These are phyloP conservation scores for Macrosteles quadrilineatus DNA, from an alignment of 1,140 invertebrate genomes.

Conservation along the genomic window DNA sequence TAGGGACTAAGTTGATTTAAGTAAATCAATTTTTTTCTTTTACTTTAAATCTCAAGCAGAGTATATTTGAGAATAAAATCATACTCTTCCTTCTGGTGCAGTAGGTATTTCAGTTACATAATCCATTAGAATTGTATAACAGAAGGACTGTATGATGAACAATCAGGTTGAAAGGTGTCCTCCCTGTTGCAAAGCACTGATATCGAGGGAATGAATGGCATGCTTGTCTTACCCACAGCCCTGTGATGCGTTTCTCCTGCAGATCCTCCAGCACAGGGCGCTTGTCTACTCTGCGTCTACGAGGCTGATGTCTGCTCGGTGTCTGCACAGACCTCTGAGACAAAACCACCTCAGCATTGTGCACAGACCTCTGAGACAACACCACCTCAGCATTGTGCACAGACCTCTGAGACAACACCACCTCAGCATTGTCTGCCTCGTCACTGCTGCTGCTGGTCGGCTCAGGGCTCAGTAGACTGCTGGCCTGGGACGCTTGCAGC, in stretches of 20 bases:
- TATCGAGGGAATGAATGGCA: too few relatives aligned
- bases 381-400: background rate
- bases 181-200: too few relatives aligned
- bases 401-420: background rate
- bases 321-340: background rate
- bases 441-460: background rate
- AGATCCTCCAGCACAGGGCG: background rate
- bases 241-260: background rate
- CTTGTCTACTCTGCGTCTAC: background rate
- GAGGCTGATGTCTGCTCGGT: background rate
- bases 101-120: background rate
- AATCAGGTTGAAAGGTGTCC: too few relatives aligned
- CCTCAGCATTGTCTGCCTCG: background rate
- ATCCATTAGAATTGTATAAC: too few relatives aligned
- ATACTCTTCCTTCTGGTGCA: background rate
- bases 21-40: background rate
- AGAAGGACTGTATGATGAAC: too few relatives aligned
- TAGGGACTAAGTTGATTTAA: background rate
- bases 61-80: background rate
- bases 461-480: background rate
- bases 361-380: background rate
- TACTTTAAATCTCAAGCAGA: background rate
- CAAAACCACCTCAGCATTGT: background rate
- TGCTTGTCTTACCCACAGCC: slow-evolving; percentile 14
- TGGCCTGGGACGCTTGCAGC: background rate